phyloP scores from a whole-genome alignment of 2,888 invertebrate species.

The Keiferia lycopersicella region DNA sequence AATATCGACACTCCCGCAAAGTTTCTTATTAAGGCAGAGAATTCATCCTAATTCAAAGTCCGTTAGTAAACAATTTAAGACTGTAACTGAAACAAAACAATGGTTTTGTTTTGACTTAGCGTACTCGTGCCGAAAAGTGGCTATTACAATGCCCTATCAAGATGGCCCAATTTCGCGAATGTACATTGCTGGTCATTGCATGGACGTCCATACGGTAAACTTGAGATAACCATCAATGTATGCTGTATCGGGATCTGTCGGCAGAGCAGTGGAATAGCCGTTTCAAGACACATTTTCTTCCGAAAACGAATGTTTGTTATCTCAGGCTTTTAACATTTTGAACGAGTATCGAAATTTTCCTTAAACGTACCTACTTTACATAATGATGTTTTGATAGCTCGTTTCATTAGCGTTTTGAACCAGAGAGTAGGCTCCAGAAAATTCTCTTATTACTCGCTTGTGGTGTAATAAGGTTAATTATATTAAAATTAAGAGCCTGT shows the following conservation, averaged over 20 bases:
- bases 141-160: no score
- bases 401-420: constrained; percentile 19
- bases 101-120: not conserved
- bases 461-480: not conserved
- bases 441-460: not conserved
- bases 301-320: not conserved
- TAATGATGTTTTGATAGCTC: constrained; percentile 29
- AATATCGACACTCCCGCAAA: no score
- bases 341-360: constrained; percentile 4
- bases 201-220: no score
- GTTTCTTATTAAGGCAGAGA: no score
- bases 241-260: no score
- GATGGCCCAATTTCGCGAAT: no score
- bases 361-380: constrained; percentile 19
- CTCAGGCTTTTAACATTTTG: not conserved
- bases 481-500: not conserved
- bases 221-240: no score
- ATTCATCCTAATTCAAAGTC: no score
- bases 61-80: no score
- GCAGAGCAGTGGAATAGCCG: no score
- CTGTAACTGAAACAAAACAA: no score
- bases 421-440: constrained; percentile 11
- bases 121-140: not conserved
- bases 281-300: not conserved
- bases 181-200: no score